A percentile compares a stretch with the other conserved stretches of the same genome.
These are phyloP conservation scores for Eutolmus rufibarbis DNA, from an alignment of 2,888 invertebrate genomes.

Conservation along the genomic window DNA sequence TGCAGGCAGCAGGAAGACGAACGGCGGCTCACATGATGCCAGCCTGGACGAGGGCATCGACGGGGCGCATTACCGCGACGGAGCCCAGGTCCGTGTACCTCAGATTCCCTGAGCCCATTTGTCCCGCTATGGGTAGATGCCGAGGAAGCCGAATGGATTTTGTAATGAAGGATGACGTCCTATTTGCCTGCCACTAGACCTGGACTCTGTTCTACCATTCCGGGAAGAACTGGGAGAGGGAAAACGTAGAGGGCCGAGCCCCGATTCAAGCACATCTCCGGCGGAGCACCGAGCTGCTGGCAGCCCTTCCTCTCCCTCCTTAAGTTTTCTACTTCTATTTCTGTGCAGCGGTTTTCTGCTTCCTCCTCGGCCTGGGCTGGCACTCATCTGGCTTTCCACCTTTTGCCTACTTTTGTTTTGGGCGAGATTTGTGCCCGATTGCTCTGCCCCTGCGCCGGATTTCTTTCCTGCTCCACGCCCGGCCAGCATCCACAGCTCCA, in stretches of 20 bases:
- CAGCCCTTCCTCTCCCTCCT: neutral
- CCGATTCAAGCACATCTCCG: neutral
- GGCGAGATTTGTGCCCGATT: neutral
- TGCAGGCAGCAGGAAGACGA: neutral
- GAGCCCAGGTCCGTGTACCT: neutral
- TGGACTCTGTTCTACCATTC: neutral
- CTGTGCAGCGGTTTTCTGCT: neutral
- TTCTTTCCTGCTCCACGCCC: neutral
- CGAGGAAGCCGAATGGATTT: neutral
- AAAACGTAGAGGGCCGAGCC: neutral
- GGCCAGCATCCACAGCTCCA: neutral
- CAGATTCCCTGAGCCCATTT: neutral
- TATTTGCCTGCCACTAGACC: neutral
- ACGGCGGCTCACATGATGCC: neutral
- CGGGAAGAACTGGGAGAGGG: neutral
- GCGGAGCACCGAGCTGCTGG: neutral
- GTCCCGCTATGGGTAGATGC: neutral
- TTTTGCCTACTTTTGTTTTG: conserved; percentile 15
- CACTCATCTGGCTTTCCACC: conserved; percentile 15
- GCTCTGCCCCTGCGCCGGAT: neutral
- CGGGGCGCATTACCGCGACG: neutral
- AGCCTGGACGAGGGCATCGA: neutral
- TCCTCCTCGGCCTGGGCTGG: neutral
- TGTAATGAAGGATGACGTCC: conserved; percentile 14
- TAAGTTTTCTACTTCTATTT: neutral